Evolutionary conservation across 2,888 invertebrate genomes (phyloP).

Genomic region (Agrotis exclamationis): DNA sequence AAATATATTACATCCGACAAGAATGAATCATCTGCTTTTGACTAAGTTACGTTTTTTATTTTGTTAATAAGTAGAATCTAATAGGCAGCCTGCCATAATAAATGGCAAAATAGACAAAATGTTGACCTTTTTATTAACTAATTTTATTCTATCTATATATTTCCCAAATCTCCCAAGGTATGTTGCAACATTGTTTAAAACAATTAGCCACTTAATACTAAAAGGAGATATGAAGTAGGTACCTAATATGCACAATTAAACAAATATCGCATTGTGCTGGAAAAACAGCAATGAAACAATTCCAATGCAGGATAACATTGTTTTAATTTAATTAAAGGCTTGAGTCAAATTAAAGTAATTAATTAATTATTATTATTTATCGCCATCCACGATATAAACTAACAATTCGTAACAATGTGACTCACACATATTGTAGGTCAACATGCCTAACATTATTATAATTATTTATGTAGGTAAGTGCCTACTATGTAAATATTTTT

Average conservation of each 20-base stretch:
- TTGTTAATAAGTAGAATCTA: background rate
- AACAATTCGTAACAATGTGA: background rate
- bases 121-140: constrained; percentile 6
- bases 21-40: background rate
- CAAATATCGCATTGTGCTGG: background rate
- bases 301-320: background rate
- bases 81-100: background rate
- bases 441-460: background rate
- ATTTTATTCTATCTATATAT: background rate
- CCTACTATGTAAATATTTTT: constrained; percentile 6
- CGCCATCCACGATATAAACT: background rate
- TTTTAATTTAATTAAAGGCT: background rate
- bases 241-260: too few species aligned
- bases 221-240: background rate
- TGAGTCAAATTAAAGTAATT: background rate
- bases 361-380: background rate
- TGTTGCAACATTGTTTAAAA: constrained; percentile 18
- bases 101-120: background rate
- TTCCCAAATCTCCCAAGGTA: background rate
- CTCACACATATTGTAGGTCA: constrained; percentile 9
- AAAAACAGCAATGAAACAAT: background rate
- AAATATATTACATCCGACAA: background rate
- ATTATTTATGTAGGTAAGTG: background rate
- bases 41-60: constrained; percentile 2
- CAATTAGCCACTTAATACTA: background rate